phyloP scores from a whole-genome alignment of 2,113 vertebrate genomes.

The Notarius quadriscutis region DNA sequence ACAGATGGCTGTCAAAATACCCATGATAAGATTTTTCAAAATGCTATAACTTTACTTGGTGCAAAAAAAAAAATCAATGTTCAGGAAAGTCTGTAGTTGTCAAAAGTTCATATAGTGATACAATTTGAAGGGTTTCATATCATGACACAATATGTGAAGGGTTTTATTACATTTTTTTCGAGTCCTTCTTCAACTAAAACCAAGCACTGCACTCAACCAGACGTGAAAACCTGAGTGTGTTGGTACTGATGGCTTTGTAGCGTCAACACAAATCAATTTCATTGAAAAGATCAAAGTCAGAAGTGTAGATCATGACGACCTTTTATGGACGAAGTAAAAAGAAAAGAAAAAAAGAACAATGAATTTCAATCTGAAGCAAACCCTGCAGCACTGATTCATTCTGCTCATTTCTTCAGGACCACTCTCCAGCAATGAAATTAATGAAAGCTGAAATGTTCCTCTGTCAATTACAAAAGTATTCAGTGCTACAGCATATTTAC shows the following conservation, averaged over 20 bases:
- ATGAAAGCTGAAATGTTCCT: not conserved
- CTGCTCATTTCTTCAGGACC: not conserved
- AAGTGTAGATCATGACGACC: slow-evolving; percentile 92
- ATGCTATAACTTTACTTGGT: not conserved
- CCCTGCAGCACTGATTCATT: not conserved
- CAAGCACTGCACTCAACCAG: slow-evolving; percentile 89
- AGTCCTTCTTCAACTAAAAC: slow-evolving; percentile 78
- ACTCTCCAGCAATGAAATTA: not conserved
- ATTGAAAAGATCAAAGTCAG: slow-evolving; percentile 93
- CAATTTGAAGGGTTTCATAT: not conserved
- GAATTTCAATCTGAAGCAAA: not conserved
- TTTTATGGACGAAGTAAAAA: slow-evolving; percentile 75
- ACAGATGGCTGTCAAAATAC: not conserved
- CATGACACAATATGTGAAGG: not conserved
- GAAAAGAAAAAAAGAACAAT: not conserved
- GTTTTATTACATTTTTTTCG: not conserved
- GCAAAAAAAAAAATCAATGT: not conserved
- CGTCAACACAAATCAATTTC: slow-evolving; percentile 89
- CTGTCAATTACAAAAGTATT: not conserved
- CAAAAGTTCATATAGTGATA: slow-evolving; percentile 1
- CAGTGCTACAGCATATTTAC: not conserved
- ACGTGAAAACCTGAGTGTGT: slow-evolving; percentile 75
- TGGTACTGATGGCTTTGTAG: slow-evolving; percentile 88
- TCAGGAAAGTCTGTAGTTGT: slow-evolving; percentile 1
- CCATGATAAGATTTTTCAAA: not conserved